A percentile compares a stretch with the other conserved stretches of the same genome.
Evolutionary conservation across 2,113 vertebrate genomes (phyloP).

Genomic region (rat (Rattus norvegicus)): DNA sequence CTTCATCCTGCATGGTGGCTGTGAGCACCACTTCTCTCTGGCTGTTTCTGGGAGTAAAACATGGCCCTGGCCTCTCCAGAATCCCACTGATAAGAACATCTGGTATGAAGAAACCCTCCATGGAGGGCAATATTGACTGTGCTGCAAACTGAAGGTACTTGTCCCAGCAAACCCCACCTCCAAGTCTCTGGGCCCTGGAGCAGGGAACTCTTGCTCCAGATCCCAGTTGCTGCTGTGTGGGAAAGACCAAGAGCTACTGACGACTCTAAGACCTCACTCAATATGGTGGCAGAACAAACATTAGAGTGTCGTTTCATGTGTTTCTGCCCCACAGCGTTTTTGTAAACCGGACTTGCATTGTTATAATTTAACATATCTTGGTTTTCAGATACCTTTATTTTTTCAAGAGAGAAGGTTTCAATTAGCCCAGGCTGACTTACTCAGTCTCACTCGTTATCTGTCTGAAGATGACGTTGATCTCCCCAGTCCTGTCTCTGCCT

Average conservation of each 20-base stretch:
- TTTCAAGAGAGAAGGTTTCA: neutral
- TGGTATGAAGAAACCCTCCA: neutral
- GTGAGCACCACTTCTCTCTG: neutral
- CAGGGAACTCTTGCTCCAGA: neutral
- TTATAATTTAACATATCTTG: neutral
- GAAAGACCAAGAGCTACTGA: rapidly evolving
- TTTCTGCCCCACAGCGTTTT: neutral
- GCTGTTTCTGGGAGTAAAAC: neutral
- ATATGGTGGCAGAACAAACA: neutral
- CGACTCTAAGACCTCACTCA: neutral
- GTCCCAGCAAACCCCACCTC: neutral
- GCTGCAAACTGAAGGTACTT: neutral
- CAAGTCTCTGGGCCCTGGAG: neutral
- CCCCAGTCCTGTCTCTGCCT: neutral
- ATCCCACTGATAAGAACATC: neutral
- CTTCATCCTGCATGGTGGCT: neutral
- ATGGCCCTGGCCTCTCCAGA: rapidly evolving
- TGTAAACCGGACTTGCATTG: neutral
- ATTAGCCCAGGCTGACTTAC: neutral
- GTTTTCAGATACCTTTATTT: too few species aligned
- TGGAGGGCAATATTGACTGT: neutral
- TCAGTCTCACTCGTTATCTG: neutral
- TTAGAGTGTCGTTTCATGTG: rapidly evolving
- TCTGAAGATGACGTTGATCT: neutral
- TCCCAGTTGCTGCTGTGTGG: rapidly evolving